Evolutionary conservation across 2,113 vertebrate species (phyloP).

Genomic region (Apodemus sylvaticus): DNA sequence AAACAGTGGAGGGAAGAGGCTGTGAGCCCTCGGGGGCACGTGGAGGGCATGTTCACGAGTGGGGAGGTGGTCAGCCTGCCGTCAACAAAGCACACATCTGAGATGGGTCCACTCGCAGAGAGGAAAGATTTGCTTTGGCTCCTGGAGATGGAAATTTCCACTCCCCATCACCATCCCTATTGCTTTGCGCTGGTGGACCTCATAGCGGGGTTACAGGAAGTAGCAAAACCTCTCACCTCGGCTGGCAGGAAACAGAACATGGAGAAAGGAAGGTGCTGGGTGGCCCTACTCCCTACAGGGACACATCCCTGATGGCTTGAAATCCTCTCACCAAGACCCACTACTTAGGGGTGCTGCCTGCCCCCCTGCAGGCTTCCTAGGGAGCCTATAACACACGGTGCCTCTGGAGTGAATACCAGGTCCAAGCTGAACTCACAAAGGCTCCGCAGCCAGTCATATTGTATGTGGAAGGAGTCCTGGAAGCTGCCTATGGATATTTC

Average conservation of each 20-base stretch:
- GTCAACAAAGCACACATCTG: background rate
- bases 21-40: background rate
- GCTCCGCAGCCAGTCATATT: background rate
- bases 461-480: background rate
- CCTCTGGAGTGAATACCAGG: background rate
- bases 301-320: background rate
- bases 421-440: background rate
- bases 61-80: background rate
- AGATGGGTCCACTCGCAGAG: background rate
- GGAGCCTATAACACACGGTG: background rate
- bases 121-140: background rate
- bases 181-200: background rate
- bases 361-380: background rate
- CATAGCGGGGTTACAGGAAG: too few relatives aligned
- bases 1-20: slow-evolving; percentile 3
- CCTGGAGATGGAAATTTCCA: background rate
- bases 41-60: background rate
- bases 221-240: background rate
- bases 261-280: background rate
- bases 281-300: background rate
- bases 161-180: background rate
- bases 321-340: background rate
- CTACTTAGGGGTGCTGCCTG: background rate
- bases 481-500: background rate
- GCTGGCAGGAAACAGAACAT: background rate